A percentile compares a stretch with the other conserved stretches of the same genome.
Conservation (phyloP, 2,113 vertebrate species). For the Centropristis striata region DNA sequence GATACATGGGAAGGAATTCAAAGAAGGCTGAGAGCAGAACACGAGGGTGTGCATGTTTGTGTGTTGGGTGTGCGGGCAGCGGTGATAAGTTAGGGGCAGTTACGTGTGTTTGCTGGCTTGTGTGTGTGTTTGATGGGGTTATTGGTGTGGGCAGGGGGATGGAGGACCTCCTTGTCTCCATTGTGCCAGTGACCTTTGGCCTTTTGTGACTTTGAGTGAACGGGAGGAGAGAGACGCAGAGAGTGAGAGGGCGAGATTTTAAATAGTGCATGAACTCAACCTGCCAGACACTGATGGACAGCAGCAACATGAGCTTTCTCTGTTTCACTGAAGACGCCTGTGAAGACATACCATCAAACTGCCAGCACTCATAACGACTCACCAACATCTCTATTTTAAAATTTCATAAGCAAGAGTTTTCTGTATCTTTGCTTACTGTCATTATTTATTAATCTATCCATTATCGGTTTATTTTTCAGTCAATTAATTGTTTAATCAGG, state of each 20-base stretch:
- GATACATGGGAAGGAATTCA: slow-evolving; percentile 82
- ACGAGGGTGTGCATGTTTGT: slow-evolving; percentile 62
- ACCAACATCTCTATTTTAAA: slow-evolving; percentile 50
- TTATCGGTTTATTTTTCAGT: neutral
- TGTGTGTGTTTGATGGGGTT: slow-evolving; percentile 43
- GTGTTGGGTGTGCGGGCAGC: slow-evolving; percentile 34
- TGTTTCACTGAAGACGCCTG: slow-evolving; percentile 56
- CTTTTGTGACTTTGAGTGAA: slow-evolving; percentile 74
- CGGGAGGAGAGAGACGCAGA: slow-evolving; percentile 60
- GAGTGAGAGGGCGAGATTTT: slow-evolving; percentile 69
- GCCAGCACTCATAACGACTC: slow-evolving; percentile 54
- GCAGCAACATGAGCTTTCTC: slow-evolving; percentile 70
- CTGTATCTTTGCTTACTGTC: neutral
- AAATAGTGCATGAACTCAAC: slow-evolving; percentile 81
- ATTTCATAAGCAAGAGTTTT: neutral
- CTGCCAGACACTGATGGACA: slow-evolving; percentile 72
- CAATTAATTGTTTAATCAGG: neutral
- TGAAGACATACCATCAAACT: slow-evolving; percentile 48
- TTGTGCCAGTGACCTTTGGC: slow-evolving; percentile 73
- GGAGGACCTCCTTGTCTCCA: slow-evolving; percentile 62
- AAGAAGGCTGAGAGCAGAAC: slow-evolving; percentile 70
- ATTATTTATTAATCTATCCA: neutral
- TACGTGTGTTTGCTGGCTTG: slow-evolving; percentile 32
- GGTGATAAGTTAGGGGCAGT: slow-evolving; percentile 42
- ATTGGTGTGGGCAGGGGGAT: slow-evolving; percentile 38